These are phyloP conservation scores for Thymelicus sylvestris DNA, from an alignment of 2,888 invertebrate genomes.

Conservation along the genomic window DNA sequence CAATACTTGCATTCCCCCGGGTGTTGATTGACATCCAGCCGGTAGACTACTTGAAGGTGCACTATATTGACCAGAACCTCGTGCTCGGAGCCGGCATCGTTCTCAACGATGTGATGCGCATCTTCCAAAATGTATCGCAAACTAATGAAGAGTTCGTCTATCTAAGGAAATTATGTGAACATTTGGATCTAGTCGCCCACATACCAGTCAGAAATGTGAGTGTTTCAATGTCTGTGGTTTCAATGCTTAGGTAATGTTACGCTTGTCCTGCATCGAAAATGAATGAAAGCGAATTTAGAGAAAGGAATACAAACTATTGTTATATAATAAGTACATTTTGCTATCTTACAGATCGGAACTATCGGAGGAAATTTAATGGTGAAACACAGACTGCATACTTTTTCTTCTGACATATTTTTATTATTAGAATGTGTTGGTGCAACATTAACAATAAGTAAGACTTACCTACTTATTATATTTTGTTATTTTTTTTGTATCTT, in stretches of 20 bases:
- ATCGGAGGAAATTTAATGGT: conserved; percentile 88
- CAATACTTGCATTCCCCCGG: conserved; percentile 62
- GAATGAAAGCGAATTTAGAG: too few relatives aligned
- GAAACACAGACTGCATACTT: conserved; percentile 85
- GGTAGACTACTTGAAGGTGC: conserved; percentile 81
- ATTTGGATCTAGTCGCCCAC: conserved; percentile 87
- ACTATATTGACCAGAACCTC: conserved; percentile 65
- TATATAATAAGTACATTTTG: too few relatives aligned
- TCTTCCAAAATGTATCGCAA: conserved; percentile 59
- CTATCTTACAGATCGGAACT: conserved; percentile 79
- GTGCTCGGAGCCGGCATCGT: conserved; percentile 82
- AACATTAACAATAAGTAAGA: conserved; percentile 80
- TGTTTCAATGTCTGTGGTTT: not conserved
- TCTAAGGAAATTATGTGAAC: conserved; percentile 80
- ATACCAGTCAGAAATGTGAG: conserved; percentile 81
- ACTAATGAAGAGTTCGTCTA: conserved; percentile 76
- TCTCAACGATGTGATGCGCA: conserved; percentile 73
- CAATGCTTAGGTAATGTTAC: too few relatives aligned
- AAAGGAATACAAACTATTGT: too few relatives aligned
- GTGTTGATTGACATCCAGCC: conserved; percentile 86
- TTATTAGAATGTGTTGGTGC: conserved; percentile 84
- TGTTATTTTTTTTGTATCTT: too few relatives aligned
- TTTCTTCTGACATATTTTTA: conserved; percentile 87
- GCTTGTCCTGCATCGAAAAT: too few relatives aligned
- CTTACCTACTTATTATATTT: too few relatives aligned